Base-by-base conservation (phyloP, 2,113 vertebrate genomes). In the Alouatta palliata region DNA sequence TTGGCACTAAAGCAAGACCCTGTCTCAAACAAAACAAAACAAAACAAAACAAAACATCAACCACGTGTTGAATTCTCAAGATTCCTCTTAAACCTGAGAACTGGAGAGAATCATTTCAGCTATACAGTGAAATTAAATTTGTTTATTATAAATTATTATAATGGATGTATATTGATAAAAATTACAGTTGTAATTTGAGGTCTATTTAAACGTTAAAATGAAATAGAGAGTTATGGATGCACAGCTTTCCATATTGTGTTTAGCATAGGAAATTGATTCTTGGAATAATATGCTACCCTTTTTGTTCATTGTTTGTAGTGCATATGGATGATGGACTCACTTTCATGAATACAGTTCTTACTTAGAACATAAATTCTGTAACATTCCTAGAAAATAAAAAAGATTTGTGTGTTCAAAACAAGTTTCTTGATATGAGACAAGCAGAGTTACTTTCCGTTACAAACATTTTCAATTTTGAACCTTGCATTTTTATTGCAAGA, bases 121-220 rank as follows among this genome's bases (percentile, higher is more conserved):
- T 87, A 47, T 61, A 17, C 19, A 80, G 30, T 87, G 3, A 13
- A 87, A 68, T 97, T 87, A 76, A 58, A 90, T 94, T 35, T 87
- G 7, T 94, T 93, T 94, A 52, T 8, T 68, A 52, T 90, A 8
- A 2, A 12, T 86, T 92, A 95, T 90, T 91, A 79, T 85, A 54
- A 58, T 61, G 71, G 71, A 32, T 58, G 3, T 10, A 64, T 75
- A 91, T 21, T 86, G 25, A 27, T 61, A 95, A 93, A 90, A 95
- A 35, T 88, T 84, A 8, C 10, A 1, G 3, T 14, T 97, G 98
- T 49, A 66, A 32, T 27, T 94, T 83, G 80, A 61, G 81, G 30
- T 75, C 49, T 40, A 87, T 96, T 54, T 96, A 58, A 97, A 97
- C 6, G 77, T 58, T 70, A 94, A 82, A 93, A 40, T 92, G 73